Base-by-base conservation (phyloP, 2,797 vertebrate species). In the Mormyrus hasselquistii region DNA sequence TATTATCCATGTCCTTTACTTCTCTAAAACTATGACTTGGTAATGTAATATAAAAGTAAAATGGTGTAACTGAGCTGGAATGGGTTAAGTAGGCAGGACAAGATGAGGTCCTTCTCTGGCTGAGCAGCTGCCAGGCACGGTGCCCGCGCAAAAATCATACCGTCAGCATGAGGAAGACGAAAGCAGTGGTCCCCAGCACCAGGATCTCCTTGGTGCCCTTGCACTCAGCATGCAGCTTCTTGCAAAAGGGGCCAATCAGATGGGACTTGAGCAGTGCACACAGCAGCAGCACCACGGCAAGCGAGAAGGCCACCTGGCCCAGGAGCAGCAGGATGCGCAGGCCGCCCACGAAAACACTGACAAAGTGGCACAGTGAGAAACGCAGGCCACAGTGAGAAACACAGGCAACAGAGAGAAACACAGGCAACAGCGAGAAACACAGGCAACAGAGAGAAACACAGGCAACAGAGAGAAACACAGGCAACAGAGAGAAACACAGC, bases 201-300 rank as follows among this genome's bases (percentile, higher is more conserved):
- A 99, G 95, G 92, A 98, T 98, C 93, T 99, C 99, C 93, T 98
- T 99, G 96, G 96, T 99, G 90, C 97, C 98, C 95, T 97, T 98
- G 94, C 97, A 97, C 93, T 99, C 98, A 0, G 92, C 22, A 2
- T 98, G 98, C 86, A 99, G 94, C 90, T 98, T 99, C 93, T 96
- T 98, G 91, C 97, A 99, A 93, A 96, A 99, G 0, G 98, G 98
- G 41, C 97, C 98, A 73, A 99, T 96, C 89, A 99, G 94, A 69
- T 96, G 97, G 2, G 96, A 97, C 95, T 96, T 97, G 89, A 99
- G 92, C 59, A 97, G 88, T 88, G 96, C 93, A 93, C 97, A 99
- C 3, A 97, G 87, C 89, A 99, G 94, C 90, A 98, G 94, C 91
- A 97, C 97, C 2, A 95, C 97, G 44, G 95, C 98, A 90, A 99